Base-by-base conservation (phyloP, 1,140 invertebrate genomes). In the Drosophila nikananu region DNA sequence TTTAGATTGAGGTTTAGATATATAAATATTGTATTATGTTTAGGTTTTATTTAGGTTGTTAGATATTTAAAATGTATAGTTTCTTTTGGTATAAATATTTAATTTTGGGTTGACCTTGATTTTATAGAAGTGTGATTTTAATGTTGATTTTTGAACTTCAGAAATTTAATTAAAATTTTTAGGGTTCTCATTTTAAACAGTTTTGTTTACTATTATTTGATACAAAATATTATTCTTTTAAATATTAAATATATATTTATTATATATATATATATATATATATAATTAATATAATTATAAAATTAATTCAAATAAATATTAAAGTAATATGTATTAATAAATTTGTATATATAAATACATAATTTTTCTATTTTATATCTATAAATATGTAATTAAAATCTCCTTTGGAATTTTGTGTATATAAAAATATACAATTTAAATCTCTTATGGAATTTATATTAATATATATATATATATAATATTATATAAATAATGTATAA, bases 221-320 rank as follows among this genome's bases (percentile, higher is more conserved):
- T 19, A 12, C 19, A 17, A 4, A 5, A 12, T 12, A 44, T 9
- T 13, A 21, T 13, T 13, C 0, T 23, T 15, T 25, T 48, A 19
- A 15, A 9, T 13, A 10, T 46, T 3, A 5, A 6, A 7, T 13
- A 46, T 46, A 7, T 23, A 3, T n/a, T n/a, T n/a, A n/a, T n/a
- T n/a, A n/a, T n/a, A n/a, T n/a, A n/a, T n/a, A n/a, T n/a, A n/a
- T n/a, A n/a, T n/a, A n/a, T n/a, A n/a, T n/a, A n/a, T n/a, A n/a
- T n/a, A n/a, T n/a, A n/a, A n/a, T n/a, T n/a, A n/a, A n/a, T n/a
- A n/a, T n/a, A n/a, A n/a, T n/a, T 2, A 6, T 42, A 17, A 63
- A 23, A 63, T 48, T 15, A 63, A 32, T 49, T 30, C 5, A 70
- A 37, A 54, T 68, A 59, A 71, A 59, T 73, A 70, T 23, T 42